phyloP scores from a whole-genome alignment of 2,888 invertebrate species.

The Andricus quercusramuli region DNA sequence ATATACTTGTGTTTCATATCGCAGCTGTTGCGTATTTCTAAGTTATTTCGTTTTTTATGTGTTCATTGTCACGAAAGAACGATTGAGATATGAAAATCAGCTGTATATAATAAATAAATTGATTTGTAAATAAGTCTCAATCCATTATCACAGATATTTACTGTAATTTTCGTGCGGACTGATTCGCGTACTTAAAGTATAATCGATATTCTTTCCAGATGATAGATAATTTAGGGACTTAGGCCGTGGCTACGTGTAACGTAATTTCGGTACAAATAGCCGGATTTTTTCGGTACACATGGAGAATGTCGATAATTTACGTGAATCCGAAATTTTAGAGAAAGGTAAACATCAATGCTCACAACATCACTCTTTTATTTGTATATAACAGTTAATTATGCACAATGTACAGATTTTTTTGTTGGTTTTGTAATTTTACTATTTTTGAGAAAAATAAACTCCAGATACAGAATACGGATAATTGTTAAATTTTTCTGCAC shows the following conservation, averaged over 20 bases:
- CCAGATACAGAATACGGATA: not conserved
- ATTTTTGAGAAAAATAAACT: not conserved
- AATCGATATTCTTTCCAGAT: not conserved
- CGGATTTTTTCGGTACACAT: too few species aligned
- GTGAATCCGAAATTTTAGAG: not conserved
- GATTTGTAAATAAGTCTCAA: conserved; percentile 24
- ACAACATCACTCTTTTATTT: not conserved
- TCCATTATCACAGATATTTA: not conserved
- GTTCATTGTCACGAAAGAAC: not conserved
- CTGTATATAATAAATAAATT: conserved; percentile 35
- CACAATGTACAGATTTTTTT: not conserved
- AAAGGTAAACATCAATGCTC: not conserved
- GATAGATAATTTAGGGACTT: not conserved
- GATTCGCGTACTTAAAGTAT: not conserved
- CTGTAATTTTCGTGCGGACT: not conserved
- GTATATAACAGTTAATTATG: not conserved
- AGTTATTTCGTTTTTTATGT: not conserved
- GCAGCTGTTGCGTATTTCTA: not conserved
- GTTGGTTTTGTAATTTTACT: not conserved
- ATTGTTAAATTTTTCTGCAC: not conserved
- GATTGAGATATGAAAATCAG: not conserved
- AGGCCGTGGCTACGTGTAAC: too few species aligned
- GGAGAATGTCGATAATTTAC: not conserved
- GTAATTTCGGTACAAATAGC: too few species aligned
- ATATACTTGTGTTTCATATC: not conserved